Evolutionary conservation across 2,888 invertebrate genomes (phyloP), one percentile per base, ranked within the genome.

Genomic region (Tyria jacobaeae): DNA sequence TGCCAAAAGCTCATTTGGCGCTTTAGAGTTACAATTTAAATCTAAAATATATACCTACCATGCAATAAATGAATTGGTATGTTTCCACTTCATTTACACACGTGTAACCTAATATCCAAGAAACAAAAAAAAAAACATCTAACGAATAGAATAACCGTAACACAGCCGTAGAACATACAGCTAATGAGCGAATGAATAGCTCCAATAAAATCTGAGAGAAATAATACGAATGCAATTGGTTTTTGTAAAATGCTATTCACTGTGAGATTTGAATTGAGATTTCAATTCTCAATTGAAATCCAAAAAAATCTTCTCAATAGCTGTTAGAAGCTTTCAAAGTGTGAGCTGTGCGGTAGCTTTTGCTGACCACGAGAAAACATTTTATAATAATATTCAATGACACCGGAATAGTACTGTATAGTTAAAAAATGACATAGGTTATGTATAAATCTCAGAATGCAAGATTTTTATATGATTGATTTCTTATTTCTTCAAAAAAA

Each of bases 71-170:
- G 44, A 44, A 44, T 10, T 21, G 10, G 44, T 21, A 44, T n/a
- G n/a, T n/a, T n/a, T n/a, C 10, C 44, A 44, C n/a, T n/a, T n/a
- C n/a, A n/a, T n/a, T n/a, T n/a, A 21, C 21, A 44, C 10, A 44
- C 3, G 21, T 10, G 21, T 10, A 21, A 44, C 5, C 21, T 44
- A 4, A 51, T 52, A 52, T 34, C 52, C 14, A n/a, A n/a, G n/a
- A n/a, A n/a, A 1, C 9, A 52, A 25, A 64, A 64, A 62, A 68
- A 68, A 70, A 73, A 68, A 54, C 25, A 41, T 53, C 48, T 58
- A 64, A 52, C 54, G 63, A 60, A 63, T 49, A 73, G 31, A 64
- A 64, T 53, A 51, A 24, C 39, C 53, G 39, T 41, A 57, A 59
- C 56, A 64, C 37, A 49, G 14, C 37, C 61, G 67, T 61, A 64